Conservation (phyloP, 1,140 invertebrate genomes). For the Drosophila funebris region DNA sequence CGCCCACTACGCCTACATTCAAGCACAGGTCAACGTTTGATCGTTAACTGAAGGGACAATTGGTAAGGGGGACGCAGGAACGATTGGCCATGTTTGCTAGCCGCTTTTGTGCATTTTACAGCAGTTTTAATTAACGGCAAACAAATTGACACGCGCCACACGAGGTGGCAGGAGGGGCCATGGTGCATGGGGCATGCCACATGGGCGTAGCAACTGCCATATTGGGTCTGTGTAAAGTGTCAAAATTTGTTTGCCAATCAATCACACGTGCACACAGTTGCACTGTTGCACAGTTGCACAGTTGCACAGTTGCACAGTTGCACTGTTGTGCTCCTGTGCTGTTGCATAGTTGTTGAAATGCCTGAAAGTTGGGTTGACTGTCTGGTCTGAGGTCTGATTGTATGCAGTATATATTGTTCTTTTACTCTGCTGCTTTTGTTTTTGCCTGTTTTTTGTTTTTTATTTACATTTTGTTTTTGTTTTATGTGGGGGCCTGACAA, state of each 20-base stretch:
- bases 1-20: slow-evolving; percentile 10
- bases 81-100: slow-evolving; percentile 52
- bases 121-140: slow-evolving; percentile 78
- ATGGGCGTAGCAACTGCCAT: slow-evolving; percentile 11
- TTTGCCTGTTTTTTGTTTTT: not conserved
- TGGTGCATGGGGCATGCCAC: not conserved
- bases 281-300: not conserved
- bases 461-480: not conserved
- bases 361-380: slow-evolving; percentile 7
- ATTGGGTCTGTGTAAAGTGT: slow-evolving; percentile 66
- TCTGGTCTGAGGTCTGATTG: slow-evolving; percentile 35
- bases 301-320: slow-evolving; percentile 2
- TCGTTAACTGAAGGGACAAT: slow-evolving; percentile 15
- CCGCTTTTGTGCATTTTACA: slow-evolving; percentile 80
- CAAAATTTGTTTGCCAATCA: slow-evolving; percentile 81
- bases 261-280: slow-evolving; percentile 57
- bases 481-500: not conserved
- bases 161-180: not conserved
- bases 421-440: not conserved
- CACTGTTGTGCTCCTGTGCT: not conserved
- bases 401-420: not conserved
- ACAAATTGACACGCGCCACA: slow-evolving; percentile 58
- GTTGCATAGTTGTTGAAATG: not conserved
- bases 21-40: not conserved
- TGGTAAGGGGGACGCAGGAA: not conserved